These are phyloP conservation scores for Drosophila eugracilis DNA, from an alignment of 1,140 invertebrate genomes.

Conservation along the genomic window DNA sequence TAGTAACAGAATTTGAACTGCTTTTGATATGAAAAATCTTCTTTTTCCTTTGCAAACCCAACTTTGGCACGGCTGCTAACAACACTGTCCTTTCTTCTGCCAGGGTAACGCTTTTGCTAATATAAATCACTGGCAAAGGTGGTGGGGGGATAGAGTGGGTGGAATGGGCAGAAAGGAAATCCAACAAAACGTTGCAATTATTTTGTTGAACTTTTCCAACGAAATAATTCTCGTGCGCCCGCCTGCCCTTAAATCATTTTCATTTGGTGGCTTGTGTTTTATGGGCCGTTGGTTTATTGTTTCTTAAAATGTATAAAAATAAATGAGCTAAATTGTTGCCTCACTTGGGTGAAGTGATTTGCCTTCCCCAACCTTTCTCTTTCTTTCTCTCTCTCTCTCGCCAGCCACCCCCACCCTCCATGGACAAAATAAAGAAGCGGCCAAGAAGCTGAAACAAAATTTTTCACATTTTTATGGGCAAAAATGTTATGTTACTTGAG, in stretches of 20 bases:
- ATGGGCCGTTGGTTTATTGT: conserved; percentile 82
- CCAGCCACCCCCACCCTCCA: too few species aligned
- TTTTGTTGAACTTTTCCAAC: conserved; percentile 46
- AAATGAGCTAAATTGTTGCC: conserved; percentile 71
- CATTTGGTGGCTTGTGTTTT: conserved; percentile 81
- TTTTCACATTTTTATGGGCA: conserved; percentile 64
- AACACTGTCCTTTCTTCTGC: too few species aligned
- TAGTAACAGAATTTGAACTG: background rate
- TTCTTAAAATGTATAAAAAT: conserved; percentile 83
- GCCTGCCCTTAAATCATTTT: conserved; percentile 83
- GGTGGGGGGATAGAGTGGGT: too few species aligned
- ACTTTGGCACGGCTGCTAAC: background rate
- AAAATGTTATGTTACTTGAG: conserved; percentile 11
- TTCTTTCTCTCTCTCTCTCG: too few species aligned
- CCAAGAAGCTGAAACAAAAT: conserved; percentile 45
- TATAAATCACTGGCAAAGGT: conserved; percentile 33
- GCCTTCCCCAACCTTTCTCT: too few species aligned
- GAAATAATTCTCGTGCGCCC: conserved; percentile 44
- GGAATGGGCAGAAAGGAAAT: conserved; percentile 13
- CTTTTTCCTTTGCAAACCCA: too few species aligned
- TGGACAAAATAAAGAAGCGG: conserved; percentile 1
- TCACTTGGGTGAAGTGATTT: conserved; percentile 63
- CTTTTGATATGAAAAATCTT: too few species aligned
- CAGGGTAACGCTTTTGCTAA: conserved; percentile 5
- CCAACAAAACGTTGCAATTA: conserved; percentile 52